These are phyloP conservation scores for Boloria euphrosyne DNA, from an alignment of 2,888 invertebrate species.

Conservation along the genomic window DNA sequence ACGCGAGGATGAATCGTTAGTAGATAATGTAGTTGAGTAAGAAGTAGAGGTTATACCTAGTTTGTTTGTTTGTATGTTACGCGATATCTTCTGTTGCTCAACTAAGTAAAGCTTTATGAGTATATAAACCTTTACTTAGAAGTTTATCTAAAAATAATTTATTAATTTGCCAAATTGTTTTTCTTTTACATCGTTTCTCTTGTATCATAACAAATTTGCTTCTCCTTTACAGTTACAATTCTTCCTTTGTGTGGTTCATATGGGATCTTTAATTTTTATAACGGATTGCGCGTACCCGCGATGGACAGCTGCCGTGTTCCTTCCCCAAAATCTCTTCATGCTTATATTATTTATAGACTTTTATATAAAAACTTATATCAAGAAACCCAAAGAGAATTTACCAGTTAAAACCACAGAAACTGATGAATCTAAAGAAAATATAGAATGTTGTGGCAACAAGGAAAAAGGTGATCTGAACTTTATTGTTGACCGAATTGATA, in stretches of 20 bases:
- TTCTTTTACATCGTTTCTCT: not conserved
- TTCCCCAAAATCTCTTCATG: conserved; percentile 86
- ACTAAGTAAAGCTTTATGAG: no score
- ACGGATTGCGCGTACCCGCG: conserved; percentile 83
- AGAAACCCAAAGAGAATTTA: conserved; percentile 47
- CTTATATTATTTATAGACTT: conserved; percentile 85
- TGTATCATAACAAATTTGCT: not conserved
- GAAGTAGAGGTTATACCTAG: no score
- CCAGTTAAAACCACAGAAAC: not conserved
- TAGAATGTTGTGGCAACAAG: not conserved
- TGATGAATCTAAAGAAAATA: not conserved
- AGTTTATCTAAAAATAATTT: no score
- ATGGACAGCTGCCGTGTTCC: conserved; percentile 76
- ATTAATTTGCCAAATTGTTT: no score
- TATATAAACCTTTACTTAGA: no score
- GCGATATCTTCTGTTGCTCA: no score
- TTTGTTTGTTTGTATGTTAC: no score
- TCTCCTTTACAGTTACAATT: conserved; percentile 83
- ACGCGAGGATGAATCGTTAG: no score
- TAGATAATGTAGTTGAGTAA: no score
- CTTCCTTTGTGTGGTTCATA: conserved; percentile 81
- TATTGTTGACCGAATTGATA: not conserved
- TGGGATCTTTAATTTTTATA: conserved; percentile 65
- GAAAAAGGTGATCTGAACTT: not conserved
- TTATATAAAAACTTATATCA: conserved; percentile 84